Percentiles rank a stretch among this genome's conserved stretches.
phyloP scores from a whole-genome alignment of 2,113 vertebrate genomes.

The Pogonocichla stellata region DNA sequence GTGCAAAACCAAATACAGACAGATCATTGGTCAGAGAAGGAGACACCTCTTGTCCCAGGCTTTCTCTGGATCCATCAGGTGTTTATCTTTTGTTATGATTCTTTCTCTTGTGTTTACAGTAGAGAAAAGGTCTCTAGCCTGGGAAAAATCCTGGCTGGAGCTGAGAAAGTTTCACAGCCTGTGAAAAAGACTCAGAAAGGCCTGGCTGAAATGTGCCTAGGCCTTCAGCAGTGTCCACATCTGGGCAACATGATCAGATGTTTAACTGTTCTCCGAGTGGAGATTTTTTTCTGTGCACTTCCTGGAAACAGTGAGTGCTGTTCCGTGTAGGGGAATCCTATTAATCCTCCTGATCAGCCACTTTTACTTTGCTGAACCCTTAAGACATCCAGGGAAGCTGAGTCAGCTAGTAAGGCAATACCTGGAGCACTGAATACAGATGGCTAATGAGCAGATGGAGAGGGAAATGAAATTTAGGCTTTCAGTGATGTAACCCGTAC shows the following conservation, averaged over 20 bases:
- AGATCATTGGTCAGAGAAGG: too few species aligned
- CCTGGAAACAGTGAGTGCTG: background rate
- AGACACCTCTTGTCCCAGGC: too few species aligned
- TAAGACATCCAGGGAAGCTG: background rate
- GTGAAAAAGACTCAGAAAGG: too few species aligned
- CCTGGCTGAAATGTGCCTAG: too few species aligned
- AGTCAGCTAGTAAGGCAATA: background rate
- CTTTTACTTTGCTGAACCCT: background rate
- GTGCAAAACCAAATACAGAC: too few species aligned
- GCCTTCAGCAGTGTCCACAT: too few species aligned
- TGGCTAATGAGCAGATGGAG: background rate
- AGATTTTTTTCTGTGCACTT: background rate
- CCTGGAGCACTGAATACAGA: background rate
- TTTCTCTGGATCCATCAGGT: too few species aligned
- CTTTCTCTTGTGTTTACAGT: too few species aligned
- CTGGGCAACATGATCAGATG: rapidly evolving
- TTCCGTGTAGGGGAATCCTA: background rate
- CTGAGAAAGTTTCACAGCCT: too few species aligned
- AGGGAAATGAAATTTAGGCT: background rate
- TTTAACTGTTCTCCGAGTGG: background rate
- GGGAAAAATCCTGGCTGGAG: too few species aligned
- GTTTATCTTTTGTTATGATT: too few species aligned
- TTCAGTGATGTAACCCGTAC: background rate
- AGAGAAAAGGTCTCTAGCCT: too few species aligned
- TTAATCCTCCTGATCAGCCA: background rate